Base-by-base conservation (phyloP, 2,888 invertebrate genomes). In the Drosophila ustulata region DNA sequence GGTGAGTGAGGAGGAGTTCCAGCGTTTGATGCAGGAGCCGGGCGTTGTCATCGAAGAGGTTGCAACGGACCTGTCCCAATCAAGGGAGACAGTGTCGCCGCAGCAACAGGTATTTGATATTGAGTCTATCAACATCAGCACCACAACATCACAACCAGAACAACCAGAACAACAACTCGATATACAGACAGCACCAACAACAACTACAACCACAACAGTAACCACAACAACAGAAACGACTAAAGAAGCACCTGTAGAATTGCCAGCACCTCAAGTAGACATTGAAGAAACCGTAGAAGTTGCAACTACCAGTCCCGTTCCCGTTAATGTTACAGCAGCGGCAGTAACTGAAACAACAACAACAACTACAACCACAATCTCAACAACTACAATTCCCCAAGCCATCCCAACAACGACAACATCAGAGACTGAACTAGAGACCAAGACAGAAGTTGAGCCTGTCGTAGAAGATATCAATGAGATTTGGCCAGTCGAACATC, bases 61-160 rank as follows among this genome's bases (percentile, higher is more conserved):
- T 66, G 83, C 88, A 28, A 81, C 89, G 62, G 84, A 90, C 68
- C 71, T 89, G 67, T 76, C 78, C 13, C 71, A 73, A 55, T 62
- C 75, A 3, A 18, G 18, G 18, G 26, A 37, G 67, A 73, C 78
- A 75, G 69, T 62, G 39, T 69, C 73, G 76, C 80, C 80, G 77
- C 84, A 81, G 77, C 87, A 83, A 88, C 91, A 93, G 93, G 93
- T 93, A 93, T 92, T 93, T 91, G 91, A 92, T 89, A 91, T 90
- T 90, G 89, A 90, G 83, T 83, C 89, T 78, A 82, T 88, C 74
- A 84, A 83, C 81, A 86, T 85, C 79, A 85, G 80, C 70, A 80
- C 79, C 78, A 76, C 74, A 59, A 84, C 82, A 53, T 67, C 51
- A 6, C 64, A 77, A 77, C 64, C 52, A 66, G 73, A 70, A 82